Evolutionary conservation across 1,140 invertebrate species (phyloP).

Genomic region (Grapholita molesta): DNA sequence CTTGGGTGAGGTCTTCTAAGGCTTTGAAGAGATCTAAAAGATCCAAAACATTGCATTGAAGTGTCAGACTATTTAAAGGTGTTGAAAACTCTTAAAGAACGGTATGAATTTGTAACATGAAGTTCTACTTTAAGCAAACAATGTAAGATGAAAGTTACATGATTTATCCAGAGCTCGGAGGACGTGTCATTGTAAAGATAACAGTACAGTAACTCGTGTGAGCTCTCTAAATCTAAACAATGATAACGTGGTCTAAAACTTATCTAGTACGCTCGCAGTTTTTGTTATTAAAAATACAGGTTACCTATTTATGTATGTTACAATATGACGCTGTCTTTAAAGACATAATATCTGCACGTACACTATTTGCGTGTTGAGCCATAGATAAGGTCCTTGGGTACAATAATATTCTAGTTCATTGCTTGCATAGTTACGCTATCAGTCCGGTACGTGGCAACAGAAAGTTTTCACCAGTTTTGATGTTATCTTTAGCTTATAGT

Average conservation of each 20-base stretch:
- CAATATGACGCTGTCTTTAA: not conserved
- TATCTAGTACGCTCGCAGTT: not conserved
- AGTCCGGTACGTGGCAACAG: not conserved
- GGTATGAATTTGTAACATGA: not conserved
- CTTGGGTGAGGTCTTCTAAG: conserved; percentile 63
- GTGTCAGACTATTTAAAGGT: not conserved
- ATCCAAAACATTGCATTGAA: conserved; percentile 60
- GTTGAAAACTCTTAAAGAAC: not conserved
- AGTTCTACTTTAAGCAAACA: not conserved
- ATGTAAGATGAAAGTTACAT: not conserved
- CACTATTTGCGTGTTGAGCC: not conserved
- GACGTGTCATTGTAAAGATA: not conserved
- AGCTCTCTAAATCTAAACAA: conserved; percentile 27
- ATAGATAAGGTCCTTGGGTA: conserved; percentile 10
- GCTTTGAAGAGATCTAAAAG: conserved; percentile 58
- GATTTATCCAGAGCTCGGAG: not conserved
- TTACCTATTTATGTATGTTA: not conserved
- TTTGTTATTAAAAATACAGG: not conserved
- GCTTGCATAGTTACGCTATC: not conserved
- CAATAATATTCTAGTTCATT: conserved; percentile 10
- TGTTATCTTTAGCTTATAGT: not conserved
- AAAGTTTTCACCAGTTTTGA: not conserved
- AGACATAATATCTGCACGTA: not conserved
- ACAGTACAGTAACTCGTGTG: not conserved
- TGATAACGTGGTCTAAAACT: not conserved